Base-by-base conservation (phyloP, 2,888 invertebrate genomes). In the Oscheius sp. region DNA sequence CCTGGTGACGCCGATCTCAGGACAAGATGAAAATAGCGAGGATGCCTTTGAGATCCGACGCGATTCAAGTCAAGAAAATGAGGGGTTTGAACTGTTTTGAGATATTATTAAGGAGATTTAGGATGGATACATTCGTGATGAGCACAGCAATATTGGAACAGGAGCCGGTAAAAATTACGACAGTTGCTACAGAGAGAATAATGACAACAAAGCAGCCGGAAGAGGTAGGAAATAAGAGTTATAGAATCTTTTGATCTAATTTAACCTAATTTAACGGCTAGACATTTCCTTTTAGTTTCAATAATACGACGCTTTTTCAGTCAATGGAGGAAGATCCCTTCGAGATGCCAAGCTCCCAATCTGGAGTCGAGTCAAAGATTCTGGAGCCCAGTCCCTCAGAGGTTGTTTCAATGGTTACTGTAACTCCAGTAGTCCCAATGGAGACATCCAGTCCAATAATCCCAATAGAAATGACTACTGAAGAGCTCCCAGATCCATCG, bases 261-360 rank as follows among this genome's bases (percentile, higher is more conserved):
- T 36, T 36, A 14, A 8, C 36, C 36, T 9, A 36, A 36, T n/a
- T n/a, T n/a, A 36, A 36, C 36, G 14, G 14, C 8, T 36, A 14
- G 14, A 36, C 8, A 36, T 36, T 9, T 9, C 36, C 36, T 45
- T 6, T 8, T 8, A 45, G 6, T 14, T 45, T n/a, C 14, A 20
- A 49, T 22, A 49, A 14, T 49, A 45, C 17, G 6, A 6, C 20
- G 6, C 8, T 14, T 20, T 20, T 57, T 57, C 44, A 59, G 59
- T 17, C 59, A 26, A 59, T 59, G 44, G 59, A 22, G 2, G 59
- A 59, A 17, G 59, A 59, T 59, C 59, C 59, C 22, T 59, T 59
- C 28, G n/a, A n/a, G n/a, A n/a, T n/a, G n/a, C n/a, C n/a, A n/a
- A n/a, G n/a, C n/a, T n/a, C n/a, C n/a, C n/a, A n/a, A n/a, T n/a